A percentile compares a stretch with the other conserved stretches of the same genome.
These are phyloP conservation scores for Caranx melampygus DNA, from an alignment of 2,113 vertebrate genomes.

Conservation along the genomic window DNA sequence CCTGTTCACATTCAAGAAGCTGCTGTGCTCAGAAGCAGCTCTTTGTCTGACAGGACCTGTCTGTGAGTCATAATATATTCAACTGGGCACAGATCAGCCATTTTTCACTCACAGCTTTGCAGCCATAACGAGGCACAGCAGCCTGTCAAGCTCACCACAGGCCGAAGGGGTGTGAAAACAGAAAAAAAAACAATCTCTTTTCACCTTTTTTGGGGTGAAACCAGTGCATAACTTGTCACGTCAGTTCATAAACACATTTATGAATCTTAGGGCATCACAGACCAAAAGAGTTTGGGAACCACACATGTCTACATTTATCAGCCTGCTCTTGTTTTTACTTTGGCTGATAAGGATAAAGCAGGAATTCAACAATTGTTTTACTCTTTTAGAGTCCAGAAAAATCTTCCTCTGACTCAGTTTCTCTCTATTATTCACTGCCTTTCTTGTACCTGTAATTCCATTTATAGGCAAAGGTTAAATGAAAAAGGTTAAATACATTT, in stretches of 20 bases:
- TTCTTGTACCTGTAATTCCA: no score
- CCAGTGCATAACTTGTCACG: no score
- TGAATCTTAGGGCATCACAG: no score
- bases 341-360: neutral
- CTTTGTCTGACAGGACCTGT: neutral
- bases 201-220: no score
- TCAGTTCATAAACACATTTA: no score
- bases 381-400: no score
- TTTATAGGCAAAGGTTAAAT: neutral
- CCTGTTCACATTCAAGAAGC: neutral
- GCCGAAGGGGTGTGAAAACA: neutral
- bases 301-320: neutral
- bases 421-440: no score
- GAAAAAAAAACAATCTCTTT: neutral
- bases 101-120: neutral
- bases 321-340: neutral
- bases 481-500: neutral
- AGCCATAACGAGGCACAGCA: neutral
- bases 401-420: no score
- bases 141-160: neutral
- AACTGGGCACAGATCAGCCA: no score
- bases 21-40: no score
- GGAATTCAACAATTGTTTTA: neutral
- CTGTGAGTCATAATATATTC: neutral
- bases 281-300: no score